Evolutionary conservation across 2,113 vertebrate species (phyloP).

Genomic region (Pterocles orientalis): DNA sequence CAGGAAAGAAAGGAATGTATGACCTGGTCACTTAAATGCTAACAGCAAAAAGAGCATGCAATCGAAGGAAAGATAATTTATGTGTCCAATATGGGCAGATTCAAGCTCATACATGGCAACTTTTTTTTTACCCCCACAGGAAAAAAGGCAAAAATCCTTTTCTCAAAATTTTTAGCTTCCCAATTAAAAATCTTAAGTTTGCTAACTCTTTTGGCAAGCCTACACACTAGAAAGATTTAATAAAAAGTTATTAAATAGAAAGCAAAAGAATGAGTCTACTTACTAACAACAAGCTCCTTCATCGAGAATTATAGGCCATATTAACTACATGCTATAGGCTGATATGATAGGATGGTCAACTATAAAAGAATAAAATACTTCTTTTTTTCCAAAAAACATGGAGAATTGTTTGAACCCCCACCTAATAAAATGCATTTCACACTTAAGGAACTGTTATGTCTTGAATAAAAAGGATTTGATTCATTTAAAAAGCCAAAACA

Average conservation of each 20-base stretch:
- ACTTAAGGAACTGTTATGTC: background rate
- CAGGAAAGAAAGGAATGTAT: background rate
- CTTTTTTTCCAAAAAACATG: background rate
- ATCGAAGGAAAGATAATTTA: background rate
- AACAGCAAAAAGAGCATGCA: background rate
- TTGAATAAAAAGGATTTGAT: background rate
- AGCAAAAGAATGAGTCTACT: background rate
- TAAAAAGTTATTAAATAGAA: background rate
- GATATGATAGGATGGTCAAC: background rate
- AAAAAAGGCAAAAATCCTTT: background rate
- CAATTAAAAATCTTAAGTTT: background rate
- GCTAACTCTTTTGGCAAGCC: background rate
- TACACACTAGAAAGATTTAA: background rate
- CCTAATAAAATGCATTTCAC: background rate
- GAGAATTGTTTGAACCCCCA: background rate
- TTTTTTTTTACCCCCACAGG: background rate
- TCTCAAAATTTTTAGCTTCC: background rate
- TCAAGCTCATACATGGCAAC: background rate
- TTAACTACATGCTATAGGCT: background rate
- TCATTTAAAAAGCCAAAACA: background rate
- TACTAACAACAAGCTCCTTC: background rate
- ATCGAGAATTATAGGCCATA: background rate
- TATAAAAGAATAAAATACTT: background rate
- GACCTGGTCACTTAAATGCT: background rate
- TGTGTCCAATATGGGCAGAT: background rate